These are phyloP conservation scores for Anthonomus grandis DNA, from an alignment of 1,140 invertebrate species.

Conservation along the genomic window DNA sequence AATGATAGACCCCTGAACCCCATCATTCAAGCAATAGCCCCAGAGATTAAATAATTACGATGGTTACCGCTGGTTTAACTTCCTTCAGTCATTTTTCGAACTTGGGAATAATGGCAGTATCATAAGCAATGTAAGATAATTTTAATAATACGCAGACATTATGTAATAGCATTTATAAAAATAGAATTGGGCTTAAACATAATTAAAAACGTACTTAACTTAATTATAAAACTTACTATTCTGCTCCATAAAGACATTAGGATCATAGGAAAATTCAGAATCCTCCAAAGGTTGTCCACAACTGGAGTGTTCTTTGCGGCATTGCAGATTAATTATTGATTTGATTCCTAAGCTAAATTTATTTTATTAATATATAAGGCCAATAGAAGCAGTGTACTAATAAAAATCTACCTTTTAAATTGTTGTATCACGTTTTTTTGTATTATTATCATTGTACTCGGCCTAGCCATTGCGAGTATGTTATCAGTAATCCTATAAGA, in stretches of 20 bases:
- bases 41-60: no score
- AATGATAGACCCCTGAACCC: no score
- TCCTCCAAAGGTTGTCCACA: slow-evolving; percentile 72
- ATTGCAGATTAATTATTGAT: slow-evolving; percentile 82
- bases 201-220: neutral
- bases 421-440: slow-evolving; percentile 75
- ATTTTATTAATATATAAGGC: slow-evolving; percentile 3
- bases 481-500: slow-evolving; percentile 77
- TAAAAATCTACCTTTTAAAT: slow-evolving; percentile 78
- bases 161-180: slow-evolving; percentile 1
- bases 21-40: no score
- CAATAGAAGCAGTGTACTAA: slow-evolving; percentile 1
- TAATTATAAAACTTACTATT: slow-evolving; percentile 68
- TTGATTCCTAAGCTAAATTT: slow-evolving; percentile 71
- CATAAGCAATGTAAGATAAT: no score
- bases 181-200: neutral
- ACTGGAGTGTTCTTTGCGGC: slow-evolving; percentile 76
- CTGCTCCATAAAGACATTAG: slow-evolving; percentile 78
- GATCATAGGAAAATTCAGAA: slow-evolving; percentile 75
- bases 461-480: slow-evolving; percentile 83
- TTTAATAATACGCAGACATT: no score
- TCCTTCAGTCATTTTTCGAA: no score
- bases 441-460: slow-evolving; percentile 69
- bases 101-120: no score
- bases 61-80: no score